These are phyloP conservation scores for Aramus guarauna DNA, from an alignment of 2,113 vertebrate genomes.

Conservation along the genomic window DNA sequence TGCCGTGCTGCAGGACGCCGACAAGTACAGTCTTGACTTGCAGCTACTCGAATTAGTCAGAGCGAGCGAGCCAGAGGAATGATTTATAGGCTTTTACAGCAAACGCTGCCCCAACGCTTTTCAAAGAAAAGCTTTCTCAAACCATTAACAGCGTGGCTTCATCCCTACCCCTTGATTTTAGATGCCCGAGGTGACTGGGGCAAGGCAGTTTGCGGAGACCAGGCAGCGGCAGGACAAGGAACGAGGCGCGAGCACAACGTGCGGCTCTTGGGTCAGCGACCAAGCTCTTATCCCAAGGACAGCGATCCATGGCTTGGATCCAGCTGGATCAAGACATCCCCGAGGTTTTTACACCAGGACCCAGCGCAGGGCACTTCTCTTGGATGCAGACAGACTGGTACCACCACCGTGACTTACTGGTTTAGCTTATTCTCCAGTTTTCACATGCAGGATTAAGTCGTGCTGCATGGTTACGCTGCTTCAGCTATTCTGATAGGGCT, in stretches of 20 bases:
- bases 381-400: background rate
- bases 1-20: background rate
- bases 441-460: background rate
- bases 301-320: accelerated
- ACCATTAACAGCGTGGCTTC: background rate
- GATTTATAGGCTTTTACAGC: background rate
- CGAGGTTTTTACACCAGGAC: background rate
- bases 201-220: background rate
- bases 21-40: background rate
- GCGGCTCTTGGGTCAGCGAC: background rate
- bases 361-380: background rate
- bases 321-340: background rate
- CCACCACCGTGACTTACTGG: background rate
- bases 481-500: background rate
- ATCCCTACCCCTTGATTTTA: background rate
- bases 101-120: background rate
- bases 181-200: background rate
- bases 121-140: background rate
- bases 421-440: background rate
- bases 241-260: accelerated
- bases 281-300: background rate
- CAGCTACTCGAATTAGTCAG: background rate
- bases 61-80: background rate
- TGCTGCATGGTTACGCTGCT: background rate
- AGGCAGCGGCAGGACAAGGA: background rate